A percentile compares a stretch with the other conserved stretches of the same genome.
These are phyloP conservation scores for Plutomurus gul DNA, from an alignment of 1,140 invertebrate species.

Conservation along the genomic window DNA sequence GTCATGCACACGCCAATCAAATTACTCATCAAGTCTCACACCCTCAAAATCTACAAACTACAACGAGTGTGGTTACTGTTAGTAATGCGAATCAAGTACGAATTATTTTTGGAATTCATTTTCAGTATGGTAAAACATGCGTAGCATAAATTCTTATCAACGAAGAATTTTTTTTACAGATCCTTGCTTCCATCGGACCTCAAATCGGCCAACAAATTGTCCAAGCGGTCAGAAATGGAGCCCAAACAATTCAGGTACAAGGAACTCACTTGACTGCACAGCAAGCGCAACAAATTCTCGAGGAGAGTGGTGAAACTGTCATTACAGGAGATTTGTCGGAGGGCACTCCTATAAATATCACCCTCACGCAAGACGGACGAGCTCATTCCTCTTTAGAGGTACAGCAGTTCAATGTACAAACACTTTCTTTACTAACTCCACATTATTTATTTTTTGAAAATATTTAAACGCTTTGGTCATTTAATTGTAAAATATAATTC, in stretches of 20 bases:
- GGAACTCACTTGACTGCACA: neutral
- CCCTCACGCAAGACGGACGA: slow-evolving; percentile 28
- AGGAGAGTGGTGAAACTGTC: slow-evolving; percentile 31
- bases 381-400: slow-evolving; percentile 29
- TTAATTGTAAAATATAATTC: no score
- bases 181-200: slow-evolving; percentile 20
- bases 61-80: slow-evolving; percentile 21
- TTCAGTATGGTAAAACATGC: neutral
- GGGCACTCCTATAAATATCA: slow-evolving; percentile 41
- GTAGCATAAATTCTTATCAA: neutral
- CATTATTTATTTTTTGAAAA: no score
- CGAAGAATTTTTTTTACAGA: neutral
- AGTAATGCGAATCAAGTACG: slow-evolving; percentile 22
- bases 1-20: neutral
- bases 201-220: slow-evolving; percentile 32
- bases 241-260: slow-evolving; percentile 19
- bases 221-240: slow-evolving; percentile 31
- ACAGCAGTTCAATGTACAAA: neutral
- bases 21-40: neutral
- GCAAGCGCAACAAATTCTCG: slow-evolving; percentile 3
- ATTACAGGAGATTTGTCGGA: slow-evolving; percentile 27
- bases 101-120: neutral
- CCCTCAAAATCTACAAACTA: neutral
- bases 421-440: no score
- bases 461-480: no score